phyloP scores from a whole-genome alignment of 1,140 invertebrate genomes.

The Drosophila equinoxialis region DNA sequence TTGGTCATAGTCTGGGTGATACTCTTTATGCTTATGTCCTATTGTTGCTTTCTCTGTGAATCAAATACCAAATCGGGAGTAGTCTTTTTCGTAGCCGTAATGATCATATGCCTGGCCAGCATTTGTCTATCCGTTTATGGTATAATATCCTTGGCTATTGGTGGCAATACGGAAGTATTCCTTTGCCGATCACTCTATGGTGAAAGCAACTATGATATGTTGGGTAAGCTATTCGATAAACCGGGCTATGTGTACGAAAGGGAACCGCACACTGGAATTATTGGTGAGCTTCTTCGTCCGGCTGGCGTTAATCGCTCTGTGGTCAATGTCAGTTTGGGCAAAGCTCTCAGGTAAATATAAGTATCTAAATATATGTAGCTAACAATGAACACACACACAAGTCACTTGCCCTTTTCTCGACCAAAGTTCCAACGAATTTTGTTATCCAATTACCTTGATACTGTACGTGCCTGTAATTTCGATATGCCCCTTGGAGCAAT shows the following conservation, averaged over 20 bases:
- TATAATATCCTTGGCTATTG: conserved; percentile 79
- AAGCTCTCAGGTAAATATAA: conserved; percentile 74
- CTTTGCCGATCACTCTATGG: conserved; percentile 86
- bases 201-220: conserved; percentile 83
- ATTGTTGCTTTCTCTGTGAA: conserved; percentile 84
- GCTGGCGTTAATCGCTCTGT: conserved; percentile 73
- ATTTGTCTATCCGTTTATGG: conserved; percentile 80
- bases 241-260: conserved; percentile 84
- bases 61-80: conserved; percentile 84
- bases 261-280: conserved; percentile 84
- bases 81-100: conserved; percentile 84
- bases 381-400: conserved; percentile 25
- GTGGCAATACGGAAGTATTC: conserved; percentile 85
- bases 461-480: conserved; percentile 82
- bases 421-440: conserved; percentile 59
- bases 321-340: conserved; percentile 73
- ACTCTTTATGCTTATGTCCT: conserved; percentile 78
- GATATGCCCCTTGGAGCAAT: conserved; percentile 38
- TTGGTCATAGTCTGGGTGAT: conserved; percentile 76
- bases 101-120: conserved; percentile 80
- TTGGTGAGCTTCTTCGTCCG: conserved; percentile 84
- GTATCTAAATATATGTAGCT: conserved; percentile 40
- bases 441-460: conserved; percentile 82
- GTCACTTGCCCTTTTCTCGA: conserved; percentile 5
- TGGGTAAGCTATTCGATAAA: conserved; percentile 85